A percentile compares a stretch with the other conserved stretches of the same genome.
Conservation (phyloP, 2,113 vertebrate species). For the Forbesichthys agassizii region DNA sequence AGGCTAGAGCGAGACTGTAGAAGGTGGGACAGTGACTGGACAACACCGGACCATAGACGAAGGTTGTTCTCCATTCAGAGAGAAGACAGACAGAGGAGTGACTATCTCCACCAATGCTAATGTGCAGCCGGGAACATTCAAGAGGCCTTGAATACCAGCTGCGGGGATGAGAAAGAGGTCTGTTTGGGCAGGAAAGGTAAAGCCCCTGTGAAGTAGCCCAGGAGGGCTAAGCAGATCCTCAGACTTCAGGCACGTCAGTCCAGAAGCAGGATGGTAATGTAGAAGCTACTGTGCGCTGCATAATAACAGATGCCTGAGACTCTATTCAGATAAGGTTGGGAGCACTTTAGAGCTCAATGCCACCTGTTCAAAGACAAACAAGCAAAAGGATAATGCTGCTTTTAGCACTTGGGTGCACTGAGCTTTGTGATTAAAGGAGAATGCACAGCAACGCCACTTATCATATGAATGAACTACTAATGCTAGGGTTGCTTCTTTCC, state of each 20-base stretch:
- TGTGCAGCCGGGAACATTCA: constrained; percentile 54
- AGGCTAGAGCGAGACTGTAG: constrained; percentile 19
- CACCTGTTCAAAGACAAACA: constrained; percentile 70
- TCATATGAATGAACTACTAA: constrained; percentile 53
- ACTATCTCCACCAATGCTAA: constrained; percentile 60
- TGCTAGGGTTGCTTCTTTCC: constrained; percentile 11
- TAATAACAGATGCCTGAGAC: constrained; percentile 70
- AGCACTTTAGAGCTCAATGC: constrained; percentile 66
- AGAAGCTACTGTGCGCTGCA: constrained; percentile 67
- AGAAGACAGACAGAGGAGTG: constrained; percentile 35
- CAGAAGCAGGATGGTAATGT: constrained; percentile 60
- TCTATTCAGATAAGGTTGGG: constrained; percentile 68
- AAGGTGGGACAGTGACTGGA: constrained; percentile 31
- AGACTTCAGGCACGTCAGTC: constrained; percentile 54
- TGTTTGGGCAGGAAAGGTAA: constrained; percentile 58
- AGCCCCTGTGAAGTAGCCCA: constrained; percentile 54
- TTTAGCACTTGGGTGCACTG: constrained; percentile 62
- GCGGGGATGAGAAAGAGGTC: constrained; percentile 54
- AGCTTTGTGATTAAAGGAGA: constrained; percentile 54
- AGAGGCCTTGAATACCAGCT: constrained; percentile 52
- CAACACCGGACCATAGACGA: constrained; percentile 25
- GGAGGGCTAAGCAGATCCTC: constrained; percentile 59
- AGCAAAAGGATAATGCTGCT: constrained; percentile 71
- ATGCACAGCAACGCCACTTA: constrained; percentile 43
- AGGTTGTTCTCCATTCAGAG: constrained; percentile 47